These are phyloP conservation scores for Prionchulus punctatus DNA, from an alignment of 2,888 invertebrate genomes.

Conservation along the genomic window DNA sequence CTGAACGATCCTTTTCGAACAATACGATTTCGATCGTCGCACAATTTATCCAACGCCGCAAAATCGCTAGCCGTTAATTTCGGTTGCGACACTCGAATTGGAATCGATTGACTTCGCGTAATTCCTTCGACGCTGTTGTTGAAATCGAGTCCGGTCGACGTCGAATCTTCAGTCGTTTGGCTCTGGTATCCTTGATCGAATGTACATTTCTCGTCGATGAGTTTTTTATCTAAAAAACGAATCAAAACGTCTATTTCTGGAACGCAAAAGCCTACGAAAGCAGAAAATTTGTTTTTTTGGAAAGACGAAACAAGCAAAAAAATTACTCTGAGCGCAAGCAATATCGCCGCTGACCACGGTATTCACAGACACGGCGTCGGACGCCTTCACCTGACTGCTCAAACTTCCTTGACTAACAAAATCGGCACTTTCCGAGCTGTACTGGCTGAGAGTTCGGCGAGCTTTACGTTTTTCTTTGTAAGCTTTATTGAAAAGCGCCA, in stretches of 20 bases:
- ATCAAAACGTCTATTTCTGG: neutral
- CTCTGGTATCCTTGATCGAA: neutral
- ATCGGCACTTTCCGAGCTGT: neutral
- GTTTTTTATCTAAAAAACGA: neutral
- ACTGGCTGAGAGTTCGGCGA: neutral
- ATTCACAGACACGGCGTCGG: neutral
- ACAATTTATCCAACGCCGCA: neutral
- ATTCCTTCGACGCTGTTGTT: neutral
- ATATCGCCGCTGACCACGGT: neutral
- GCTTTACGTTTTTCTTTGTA: neutral
- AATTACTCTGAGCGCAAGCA: too few species aligned
- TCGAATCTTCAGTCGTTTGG: neutral
- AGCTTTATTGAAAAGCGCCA: conserved; percentile 56
- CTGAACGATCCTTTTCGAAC: neutral
- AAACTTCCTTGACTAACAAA: neutral
- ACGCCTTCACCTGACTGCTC: neutral
- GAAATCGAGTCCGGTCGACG: neutral
- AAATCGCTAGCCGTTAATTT: neutral
- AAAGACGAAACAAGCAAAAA: too few species aligned
- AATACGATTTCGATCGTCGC: neutral
- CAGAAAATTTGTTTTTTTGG: too few species aligned
- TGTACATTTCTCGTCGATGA: neutral
- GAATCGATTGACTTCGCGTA: neutral
- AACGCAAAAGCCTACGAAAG: neutral
- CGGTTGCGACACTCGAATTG: neutral